Conservation (phyloP, 1,140 invertebrate genomes). For the Thaumatotibia leucotreta region DNA sequence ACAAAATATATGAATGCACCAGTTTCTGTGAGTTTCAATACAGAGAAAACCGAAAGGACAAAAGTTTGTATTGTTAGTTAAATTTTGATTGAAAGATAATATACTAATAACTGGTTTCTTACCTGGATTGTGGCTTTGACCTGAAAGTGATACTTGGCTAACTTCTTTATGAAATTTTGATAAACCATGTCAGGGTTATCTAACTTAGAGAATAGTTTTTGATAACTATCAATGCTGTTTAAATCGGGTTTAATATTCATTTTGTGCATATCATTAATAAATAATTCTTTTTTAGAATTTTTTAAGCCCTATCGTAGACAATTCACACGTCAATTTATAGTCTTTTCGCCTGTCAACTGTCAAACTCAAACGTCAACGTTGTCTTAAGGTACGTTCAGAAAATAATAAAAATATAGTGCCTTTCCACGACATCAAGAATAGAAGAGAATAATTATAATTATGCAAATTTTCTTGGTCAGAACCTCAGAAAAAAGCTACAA, state of each 20-base stretch:
- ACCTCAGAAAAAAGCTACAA: no score
- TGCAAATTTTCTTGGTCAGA: no score
- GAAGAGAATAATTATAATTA: no score
- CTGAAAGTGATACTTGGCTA: constrained; percentile 84
- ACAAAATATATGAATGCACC: not conserved
- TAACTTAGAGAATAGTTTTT: constrained; percentile 38
- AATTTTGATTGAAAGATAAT: not conserved
- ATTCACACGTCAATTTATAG: not conserved
- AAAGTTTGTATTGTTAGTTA: not conserved
- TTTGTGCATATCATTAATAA: constrained; percentile 1
- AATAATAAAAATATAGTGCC: no score
- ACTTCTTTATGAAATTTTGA: constrained; percentile 74
- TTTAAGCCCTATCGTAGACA: not conserved
- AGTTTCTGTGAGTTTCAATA: not conserved
- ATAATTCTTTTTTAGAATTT: not conserved
- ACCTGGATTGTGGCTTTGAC: constrained; percentile 88
- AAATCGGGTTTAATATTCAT: constrained; percentile 40
- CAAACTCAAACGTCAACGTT: not conserved
- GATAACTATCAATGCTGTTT: constrained; percentile 27
- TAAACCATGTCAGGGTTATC: constrained; percentile 46
- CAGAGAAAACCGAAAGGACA: not conserved
- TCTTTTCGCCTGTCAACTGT: not conserved
- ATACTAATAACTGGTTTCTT: constrained; percentile 36
- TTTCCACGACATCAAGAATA: no score
- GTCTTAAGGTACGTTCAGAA: not conserved